These are phyloP conservation scores for Scelioninae gen. 1 DNA, from an alignment of 2,888 invertebrate species.

Conservation along the genomic window DNA sequence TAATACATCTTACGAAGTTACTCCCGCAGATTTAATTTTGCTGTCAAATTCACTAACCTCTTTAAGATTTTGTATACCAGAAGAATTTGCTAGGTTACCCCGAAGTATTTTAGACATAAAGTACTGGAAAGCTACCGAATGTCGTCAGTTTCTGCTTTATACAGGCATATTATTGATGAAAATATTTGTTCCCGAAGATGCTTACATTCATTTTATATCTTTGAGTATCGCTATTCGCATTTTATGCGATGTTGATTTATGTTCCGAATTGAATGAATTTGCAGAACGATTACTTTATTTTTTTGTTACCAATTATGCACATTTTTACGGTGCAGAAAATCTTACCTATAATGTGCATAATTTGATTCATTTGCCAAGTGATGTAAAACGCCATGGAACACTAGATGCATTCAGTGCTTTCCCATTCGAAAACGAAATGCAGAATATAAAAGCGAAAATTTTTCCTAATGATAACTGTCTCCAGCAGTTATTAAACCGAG, in stretches of 20 bases:
- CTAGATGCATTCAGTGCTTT: constrained; percentile 6
- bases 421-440: constrained; percentile 22
- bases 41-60: constrained; percentile 1
- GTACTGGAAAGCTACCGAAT: constrained; percentile 32
- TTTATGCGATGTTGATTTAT: constrained; percentile 11
- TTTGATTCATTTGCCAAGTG: constrained; percentile 11
- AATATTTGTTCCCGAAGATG: constrained; percentile 10
- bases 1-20: neutral
- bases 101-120: constrained; percentile 14
- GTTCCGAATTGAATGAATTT: neutral
- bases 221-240: constrained; percentile 15
- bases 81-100: constrained; percentile 19
- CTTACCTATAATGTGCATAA: constrained; percentile 20
- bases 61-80: neutral
- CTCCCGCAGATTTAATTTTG: neutral
- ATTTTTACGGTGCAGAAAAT: constrained; percentile 1
- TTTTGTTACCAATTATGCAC: constrained; percentile 14
- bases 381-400: neutral
- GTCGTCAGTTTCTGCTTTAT: constrained; percentile 30
- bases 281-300: neutral
- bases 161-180: constrained; percentile 9
- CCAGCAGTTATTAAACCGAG: constrained; percentile 31
- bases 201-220: constrained; percentile 1
- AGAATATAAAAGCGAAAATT: neutral
- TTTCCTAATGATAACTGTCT: constrained; percentile 24